phyloP scores from a whole-genome alignment of 2,888 invertebrate genomes.

The Cantharis rufa region DNA sequence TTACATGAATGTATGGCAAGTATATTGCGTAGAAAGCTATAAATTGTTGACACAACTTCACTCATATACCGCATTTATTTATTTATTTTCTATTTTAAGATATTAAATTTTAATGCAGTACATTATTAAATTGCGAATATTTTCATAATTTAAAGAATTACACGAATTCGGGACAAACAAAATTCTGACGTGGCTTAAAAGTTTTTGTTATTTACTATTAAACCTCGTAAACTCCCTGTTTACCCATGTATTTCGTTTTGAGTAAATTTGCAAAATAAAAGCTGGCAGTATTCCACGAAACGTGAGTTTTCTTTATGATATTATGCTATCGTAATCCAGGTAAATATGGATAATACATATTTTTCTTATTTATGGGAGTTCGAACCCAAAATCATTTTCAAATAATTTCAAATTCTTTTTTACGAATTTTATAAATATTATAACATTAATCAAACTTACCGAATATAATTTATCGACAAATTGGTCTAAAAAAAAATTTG shows the following conservation, averaged over 20 bases:
- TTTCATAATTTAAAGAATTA: neutral
- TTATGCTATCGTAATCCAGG: no score
- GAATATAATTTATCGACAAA: no score
- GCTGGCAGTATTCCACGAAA: neutral
- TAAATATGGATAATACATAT: no score
- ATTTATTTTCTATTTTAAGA: slow-evolving; percentile 5
- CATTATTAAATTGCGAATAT: neutral
- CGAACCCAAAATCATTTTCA: no score
- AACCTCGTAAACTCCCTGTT: neutral
- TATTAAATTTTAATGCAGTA: slow-evolving; percentile 6
- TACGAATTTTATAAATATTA: no score
- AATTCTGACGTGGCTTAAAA: neutral
- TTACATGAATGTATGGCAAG: slow-evolving; percentile 4
- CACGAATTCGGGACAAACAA: neutral
- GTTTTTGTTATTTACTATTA: neutral
- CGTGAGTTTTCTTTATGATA: no score
- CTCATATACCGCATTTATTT: slow-evolving; percentile 4
- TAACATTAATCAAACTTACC: no score
- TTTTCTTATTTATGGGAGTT: no score
- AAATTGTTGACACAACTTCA: slow-evolving; percentile 9
- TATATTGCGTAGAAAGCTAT: slow-evolving; percentile 2
- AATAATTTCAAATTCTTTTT: no score
- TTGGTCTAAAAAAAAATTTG: no score
- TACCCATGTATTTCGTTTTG: neutral
- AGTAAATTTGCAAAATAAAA: neutral